phyloP scores from a whole-genome alignment of 2,797 vertebrate species.

The Brotula barbata region DNA sequence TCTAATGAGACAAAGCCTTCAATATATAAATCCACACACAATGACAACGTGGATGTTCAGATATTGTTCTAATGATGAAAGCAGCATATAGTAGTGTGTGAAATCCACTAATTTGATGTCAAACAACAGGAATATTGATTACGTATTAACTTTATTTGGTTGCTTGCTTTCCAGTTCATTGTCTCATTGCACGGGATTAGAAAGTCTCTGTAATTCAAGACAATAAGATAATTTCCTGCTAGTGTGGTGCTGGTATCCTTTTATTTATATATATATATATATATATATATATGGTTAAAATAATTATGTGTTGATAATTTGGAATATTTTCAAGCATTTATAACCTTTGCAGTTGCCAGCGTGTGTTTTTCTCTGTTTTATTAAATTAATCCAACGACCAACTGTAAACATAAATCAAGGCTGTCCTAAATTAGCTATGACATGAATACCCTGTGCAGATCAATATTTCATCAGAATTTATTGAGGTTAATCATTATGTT shows the following conservation, averaged over 20 bases:
- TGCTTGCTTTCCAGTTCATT: slow-evolving; percentile 13
- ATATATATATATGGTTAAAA: too few relatives aligned
- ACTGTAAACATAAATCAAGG: slow-evolving; percentile 1
- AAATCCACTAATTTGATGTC: slow-evolving; percentile 4
- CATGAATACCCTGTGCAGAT: not conserved
- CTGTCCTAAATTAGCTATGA: too few relatives aligned
- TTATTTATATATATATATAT: too few relatives aligned
- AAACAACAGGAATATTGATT: slow-evolving; percentile 17
- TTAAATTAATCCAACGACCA: slow-evolving; percentile 6
- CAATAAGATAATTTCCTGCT: slow-evolving; percentile 20
- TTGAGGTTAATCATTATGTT: not conserved
- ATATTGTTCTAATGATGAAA: not conserved
- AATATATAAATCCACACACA: too few relatives aligned
- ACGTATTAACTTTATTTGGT: slow-evolving; percentile 23
- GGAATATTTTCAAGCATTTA: slow-evolving; percentile 20
- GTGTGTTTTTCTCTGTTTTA: slow-evolving; percentile 26
- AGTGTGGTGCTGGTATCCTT: too few relatives aligned
- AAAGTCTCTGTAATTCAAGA: slow-evolving; percentile 12
- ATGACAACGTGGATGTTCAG: not conserved
- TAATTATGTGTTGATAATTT: slow-evolving; percentile 7
- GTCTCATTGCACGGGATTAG: slow-evolving; percentile 20
- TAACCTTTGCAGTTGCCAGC: slow-evolving; percentile 29
- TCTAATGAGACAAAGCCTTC: too few relatives aligned
- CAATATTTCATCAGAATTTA: not conserved
- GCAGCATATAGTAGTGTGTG: not conserved